These are phyloP conservation scores for Copsychus sechellarum DNA, from an alignment of 2,113 vertebrate species.

Conservation along the genomic window DNA sequence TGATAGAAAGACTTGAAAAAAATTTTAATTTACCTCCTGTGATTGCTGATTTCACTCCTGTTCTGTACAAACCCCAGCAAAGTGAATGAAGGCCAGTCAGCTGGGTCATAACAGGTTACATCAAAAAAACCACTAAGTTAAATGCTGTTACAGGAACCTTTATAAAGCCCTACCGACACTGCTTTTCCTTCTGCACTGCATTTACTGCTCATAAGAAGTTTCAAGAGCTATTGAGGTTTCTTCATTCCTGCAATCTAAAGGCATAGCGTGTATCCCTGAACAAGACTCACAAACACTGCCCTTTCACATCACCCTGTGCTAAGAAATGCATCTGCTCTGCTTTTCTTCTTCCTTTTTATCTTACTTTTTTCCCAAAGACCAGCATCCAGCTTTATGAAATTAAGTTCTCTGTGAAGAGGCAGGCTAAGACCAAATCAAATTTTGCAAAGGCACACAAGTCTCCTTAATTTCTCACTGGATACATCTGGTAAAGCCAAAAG, in stretches of 20 bases:
- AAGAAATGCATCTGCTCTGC: not conserved
- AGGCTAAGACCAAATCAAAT: not conserved
- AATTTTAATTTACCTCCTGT: not conserved
- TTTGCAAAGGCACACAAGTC: not conserved
- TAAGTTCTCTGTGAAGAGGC: not conserved
- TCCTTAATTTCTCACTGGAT: not conserved
- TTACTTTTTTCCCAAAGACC: not conserved
- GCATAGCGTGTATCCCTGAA: fast-evolving
- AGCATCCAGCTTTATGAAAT: not conserved
- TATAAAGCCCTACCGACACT: not conserved
- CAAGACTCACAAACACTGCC: not conserved
- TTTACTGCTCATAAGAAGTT: not conserved
- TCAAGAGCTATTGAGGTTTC: conserved; percentile 3
- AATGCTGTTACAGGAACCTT: conserved; percentile 5
- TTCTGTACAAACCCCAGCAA: not conserved
- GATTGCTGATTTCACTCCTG: not conserved
- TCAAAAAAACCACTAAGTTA: not conserved
- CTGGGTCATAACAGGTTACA: not conserved
- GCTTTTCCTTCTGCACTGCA: conserved; percentile 15
- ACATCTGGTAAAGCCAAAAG: not conserved
- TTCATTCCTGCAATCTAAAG: not conserved
- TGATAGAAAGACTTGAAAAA: not conserved
- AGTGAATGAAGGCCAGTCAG: not conserved
- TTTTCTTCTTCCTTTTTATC: not conserved
- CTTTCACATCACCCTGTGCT: not conserved